A percentile compares a stretch with the other conserved stretches of the same genome.
Conservation (phyloP, 2,888 invertebrate species). For the Diarsia brunnea region DNA sequence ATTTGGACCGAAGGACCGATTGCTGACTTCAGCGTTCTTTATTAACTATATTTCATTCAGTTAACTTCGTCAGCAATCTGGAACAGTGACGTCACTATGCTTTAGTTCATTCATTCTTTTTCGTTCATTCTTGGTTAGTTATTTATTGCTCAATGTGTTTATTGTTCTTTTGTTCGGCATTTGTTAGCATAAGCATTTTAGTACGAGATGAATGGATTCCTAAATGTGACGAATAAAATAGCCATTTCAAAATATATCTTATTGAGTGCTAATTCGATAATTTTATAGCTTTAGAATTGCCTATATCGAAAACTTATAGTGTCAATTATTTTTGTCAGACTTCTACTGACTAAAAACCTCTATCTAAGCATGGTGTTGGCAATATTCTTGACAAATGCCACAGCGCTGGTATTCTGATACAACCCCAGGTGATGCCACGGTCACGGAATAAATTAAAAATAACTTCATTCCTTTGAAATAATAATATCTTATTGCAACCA, state of each 20-base stretch:
- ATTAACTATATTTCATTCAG: slow-evolving; percentile 50
- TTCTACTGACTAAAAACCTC: no score
- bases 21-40: slow-evolving; percentile 33
- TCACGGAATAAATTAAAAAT: no score
- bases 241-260: neutral
- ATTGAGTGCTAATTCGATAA: neutral
- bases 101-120: slow-evolving; percentile 51
- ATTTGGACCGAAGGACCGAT: slow-evolving; percentile 12
- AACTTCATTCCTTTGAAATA: neutral
- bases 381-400: no score
- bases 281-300: neutral
- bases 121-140: slow-evolving; percentile 45
- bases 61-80: slow-evolving; percentile 31
- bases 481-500: neutral
- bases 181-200: slow-evolving; percentile 3
- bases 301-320: neutral
- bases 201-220: slow-evolving; percentile 9
- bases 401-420: no score
- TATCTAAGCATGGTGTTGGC: no score
- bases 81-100: slow-evolving; percentile 48
- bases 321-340: no score
- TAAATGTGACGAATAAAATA: neutral
- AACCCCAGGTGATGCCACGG: no score
- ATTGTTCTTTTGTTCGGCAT: slow-evolving; percentile 41
- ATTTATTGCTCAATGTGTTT: slow-evolving; percentile 49